These are phyloP conservation scores for Drosophila orena DNA, from an alignment of 1,140 invertebrate species.

Conservation along the genomic window DNA sequence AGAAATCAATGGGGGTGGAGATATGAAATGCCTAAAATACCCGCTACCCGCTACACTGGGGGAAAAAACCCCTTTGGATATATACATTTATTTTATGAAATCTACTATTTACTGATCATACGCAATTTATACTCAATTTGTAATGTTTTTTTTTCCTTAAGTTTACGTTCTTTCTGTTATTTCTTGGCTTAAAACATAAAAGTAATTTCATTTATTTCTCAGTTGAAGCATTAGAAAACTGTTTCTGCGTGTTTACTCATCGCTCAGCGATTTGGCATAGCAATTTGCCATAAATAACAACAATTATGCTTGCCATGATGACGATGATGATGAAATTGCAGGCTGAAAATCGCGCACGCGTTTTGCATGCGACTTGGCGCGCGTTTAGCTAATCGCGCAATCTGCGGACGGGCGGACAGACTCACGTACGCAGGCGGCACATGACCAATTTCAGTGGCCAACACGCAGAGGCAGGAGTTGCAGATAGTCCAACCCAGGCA, in stretches of 20 bases:
- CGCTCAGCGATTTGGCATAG: constrained; percentile 32
- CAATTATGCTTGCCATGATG: constrained; percentile 45
- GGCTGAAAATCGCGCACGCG: constrained; percentile 67
- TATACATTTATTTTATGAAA: too few species aligned
- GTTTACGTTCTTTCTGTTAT: background rate
- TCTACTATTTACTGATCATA: too few species aligned
- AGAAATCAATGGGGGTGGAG: constrained; percentile 12
- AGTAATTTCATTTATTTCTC: background rate
- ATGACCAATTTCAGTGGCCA: constrained; percentile 59
- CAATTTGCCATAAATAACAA: constrained; percentile 58
- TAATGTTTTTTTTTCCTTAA: too few species aligned
- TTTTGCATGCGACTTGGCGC: constrained; percentile 62
- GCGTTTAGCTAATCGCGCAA: constrained; percentile 72
- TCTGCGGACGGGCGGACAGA: constrained; percentile 31
- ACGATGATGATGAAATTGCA: constrained; percentile 71
- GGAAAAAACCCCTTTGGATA: background rate
- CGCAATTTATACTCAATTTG: too few species aligned
- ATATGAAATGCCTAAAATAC: background rate
- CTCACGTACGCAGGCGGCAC: constrained; percentile 51
- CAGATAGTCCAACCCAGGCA: background rate
- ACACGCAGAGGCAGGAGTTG: constrained; percentile 7
- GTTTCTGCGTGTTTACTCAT: constrained; percentile 14
- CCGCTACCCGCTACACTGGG: background rate
- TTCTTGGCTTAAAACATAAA: background rate
- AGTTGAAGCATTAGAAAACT: background rate